Evolutionary conservation across 2,113 vertebrate genomes (phyloP).

Genomic region (Thunnus maccoyii): DNA sequence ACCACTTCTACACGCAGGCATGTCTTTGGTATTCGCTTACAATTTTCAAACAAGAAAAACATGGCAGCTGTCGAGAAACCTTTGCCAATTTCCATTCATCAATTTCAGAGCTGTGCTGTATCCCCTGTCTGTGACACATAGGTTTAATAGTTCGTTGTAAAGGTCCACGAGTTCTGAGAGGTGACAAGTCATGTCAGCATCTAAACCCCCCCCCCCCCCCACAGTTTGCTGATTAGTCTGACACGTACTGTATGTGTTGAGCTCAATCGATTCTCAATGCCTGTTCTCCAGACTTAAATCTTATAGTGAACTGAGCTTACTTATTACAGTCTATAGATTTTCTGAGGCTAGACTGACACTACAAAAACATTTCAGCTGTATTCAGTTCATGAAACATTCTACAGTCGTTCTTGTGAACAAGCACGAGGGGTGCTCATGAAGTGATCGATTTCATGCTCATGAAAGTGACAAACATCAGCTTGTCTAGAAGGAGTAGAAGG

Average conservation of each 20-base stretch:
- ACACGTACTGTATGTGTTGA: slow-evolving; percentile 9
- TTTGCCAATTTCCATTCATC: slow-evolving; percentile 15
- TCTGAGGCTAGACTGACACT: neutral
- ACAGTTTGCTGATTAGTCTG: slow-evolving; percentile 36
- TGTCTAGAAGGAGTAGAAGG: slow-evolving; percentile 5
- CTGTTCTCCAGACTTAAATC: slow-evolving; percentile 10
- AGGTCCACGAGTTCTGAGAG: slow-evolving; percentile 4
- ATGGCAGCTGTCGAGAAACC: neutral
- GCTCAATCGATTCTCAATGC: slow-evolving; percentile 17
- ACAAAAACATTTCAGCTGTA: slow-evolving; percentile 2
- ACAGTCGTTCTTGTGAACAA: neutral
- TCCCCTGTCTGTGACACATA: neutral
- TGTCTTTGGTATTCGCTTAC: neutral
- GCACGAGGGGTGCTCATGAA: neutral
- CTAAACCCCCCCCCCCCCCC: neutral
- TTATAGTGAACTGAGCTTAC: slow-evolving; percentile 1
- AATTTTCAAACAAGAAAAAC: neutral
- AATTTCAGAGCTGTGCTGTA: neutral
- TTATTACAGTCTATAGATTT: slow-evolving; percentile 23
- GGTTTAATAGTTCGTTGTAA: neutral
- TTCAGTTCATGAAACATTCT: slow-evolving; percentile 1
- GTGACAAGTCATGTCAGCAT: slow-evolving; percentile 16
- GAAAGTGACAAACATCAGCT: neutral
- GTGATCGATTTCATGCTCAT: neutral
- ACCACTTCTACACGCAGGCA: neutral